Percentiles rank a stretch among this genome's conserved stretches.
Evolutionary conservation across 2,797 vertebrate species (phyloP).

Genomic region (Premnoplex brunnescens): DNA sequence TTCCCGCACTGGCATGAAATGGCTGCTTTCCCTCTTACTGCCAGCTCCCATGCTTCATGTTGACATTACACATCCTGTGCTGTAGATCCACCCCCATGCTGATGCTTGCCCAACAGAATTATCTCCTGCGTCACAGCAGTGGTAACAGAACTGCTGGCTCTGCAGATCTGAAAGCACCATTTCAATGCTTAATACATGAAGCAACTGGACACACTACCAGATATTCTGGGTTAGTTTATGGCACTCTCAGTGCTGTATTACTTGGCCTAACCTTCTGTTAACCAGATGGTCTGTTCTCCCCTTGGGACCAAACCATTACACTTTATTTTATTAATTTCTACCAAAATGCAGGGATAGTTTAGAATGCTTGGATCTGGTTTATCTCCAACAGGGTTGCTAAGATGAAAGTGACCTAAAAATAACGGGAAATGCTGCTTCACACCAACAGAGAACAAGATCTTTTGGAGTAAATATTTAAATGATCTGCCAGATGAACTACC

Average conservation of each 20-base stretch:
- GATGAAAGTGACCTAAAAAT: constrained; percentile 79
- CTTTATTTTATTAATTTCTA: constrained; percentile 74
- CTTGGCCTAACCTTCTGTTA: constrained; percentile 75
- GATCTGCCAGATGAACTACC: constrained; percentile 71
- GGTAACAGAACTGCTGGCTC: constrained; percentile 87
- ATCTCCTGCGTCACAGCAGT: constrained; percentile 96
- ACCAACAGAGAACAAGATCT: constrained; percentile 75
- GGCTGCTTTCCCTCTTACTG: constrained; percentile 81
- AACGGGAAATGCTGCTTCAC: constrained; percentile 73
- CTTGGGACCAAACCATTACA: constrained; percentile 73
- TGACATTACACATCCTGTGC: constrained; percentile 89
- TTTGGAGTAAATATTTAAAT: constrained; percentile 76
- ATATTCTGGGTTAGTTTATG: constrained; percentile 30
- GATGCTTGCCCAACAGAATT: constrained; percentile 92
- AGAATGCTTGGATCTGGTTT: constrained; percentile 67
- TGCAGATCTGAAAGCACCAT: constrained; percentile 87
- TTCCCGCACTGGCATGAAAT: constrained; percentile 83
- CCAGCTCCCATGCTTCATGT: constrained; percentile 84
- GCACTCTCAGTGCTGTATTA: constrained; percentile 48
- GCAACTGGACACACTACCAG: constrained; percentile 74
- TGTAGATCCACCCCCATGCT: constrained; percentile 88
- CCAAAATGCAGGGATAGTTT: constrained; percentile 65
- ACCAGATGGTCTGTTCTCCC: constrained; percentile 73
- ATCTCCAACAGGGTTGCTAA: constrained; percentile 74
- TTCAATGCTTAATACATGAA: constrained; percentile 79